Evolutionary conservation across 2,797 vertebrate genomes (phyloP).

Genomic region (Falco cherrug): DNA sequence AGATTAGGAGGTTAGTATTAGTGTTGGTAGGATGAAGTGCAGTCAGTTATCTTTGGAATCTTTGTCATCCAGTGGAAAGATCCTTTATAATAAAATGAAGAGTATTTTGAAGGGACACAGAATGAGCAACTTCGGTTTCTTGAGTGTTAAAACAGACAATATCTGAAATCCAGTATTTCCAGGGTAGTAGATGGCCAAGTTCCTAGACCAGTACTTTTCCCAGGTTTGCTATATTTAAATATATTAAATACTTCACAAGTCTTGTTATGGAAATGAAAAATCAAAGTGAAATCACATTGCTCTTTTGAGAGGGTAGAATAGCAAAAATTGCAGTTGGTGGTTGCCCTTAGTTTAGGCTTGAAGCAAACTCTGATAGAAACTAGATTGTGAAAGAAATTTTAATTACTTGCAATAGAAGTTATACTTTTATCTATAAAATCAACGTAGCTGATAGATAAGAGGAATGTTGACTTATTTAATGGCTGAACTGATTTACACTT

Average conservation of each 20-base stretch:
- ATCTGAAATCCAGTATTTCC: neutral
- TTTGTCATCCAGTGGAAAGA: neutral
- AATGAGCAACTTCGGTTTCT: neutral
- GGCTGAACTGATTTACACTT: constrained; percentile 63
- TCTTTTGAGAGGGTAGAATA: constrained; percentile 51
- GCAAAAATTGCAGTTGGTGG: constrained; percentile 22
- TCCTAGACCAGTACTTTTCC: neutral
- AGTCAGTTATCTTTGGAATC: neutral
- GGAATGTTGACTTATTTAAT: constrained; percentile 53
- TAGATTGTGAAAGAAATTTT: constrained; percentile 68
- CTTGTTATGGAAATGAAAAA: constrained; percentile 55
- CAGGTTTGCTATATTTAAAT: neutral
- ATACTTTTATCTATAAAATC: constrained; percentile 68
- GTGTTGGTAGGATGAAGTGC: neutral
- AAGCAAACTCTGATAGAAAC: constrained; percentile 47
- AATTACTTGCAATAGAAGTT: constrained; percentile 61
- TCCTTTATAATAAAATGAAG: neutral
- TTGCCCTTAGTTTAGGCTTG: constrained; percentile 65
- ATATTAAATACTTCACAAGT: neutral
- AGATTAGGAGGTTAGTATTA: neutral
- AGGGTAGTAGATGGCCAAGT: neutral
- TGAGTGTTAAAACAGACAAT: neutral
- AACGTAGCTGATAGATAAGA: constrained; percentile 63
- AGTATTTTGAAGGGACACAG: neutral
- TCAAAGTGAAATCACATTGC: constrained; percentile 35